phyloP scores from a whole-genome alignment of 1,140 invertebrate genomes.

The Meloidogyne floridensis region DNA sequence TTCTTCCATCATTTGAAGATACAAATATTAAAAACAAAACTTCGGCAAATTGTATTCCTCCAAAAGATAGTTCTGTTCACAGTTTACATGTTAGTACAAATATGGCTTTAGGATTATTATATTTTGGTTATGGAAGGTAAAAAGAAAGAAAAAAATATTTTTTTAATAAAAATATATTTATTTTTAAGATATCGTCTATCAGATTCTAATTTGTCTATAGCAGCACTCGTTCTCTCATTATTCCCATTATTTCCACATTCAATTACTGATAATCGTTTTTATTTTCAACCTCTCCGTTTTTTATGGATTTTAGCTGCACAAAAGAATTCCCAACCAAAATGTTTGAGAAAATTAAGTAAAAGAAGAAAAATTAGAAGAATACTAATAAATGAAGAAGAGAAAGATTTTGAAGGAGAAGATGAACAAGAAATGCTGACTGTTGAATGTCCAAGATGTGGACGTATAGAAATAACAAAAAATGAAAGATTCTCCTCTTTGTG shows the following conservation, averaged over 20 bases:
- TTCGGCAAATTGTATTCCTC: slow-evolving; percentile 6
- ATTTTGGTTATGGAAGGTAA: slow-evolving; percentile 51
- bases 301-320: slow-evolving; percentile 48
- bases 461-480: slow-evolving; percentile 14
- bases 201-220: slow-evolving; percentile 44
- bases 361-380: slow-evolving; percentile 8
- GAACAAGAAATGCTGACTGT: background rate
- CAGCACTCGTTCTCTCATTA: slow-evolving; percentile 42
- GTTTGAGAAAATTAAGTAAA: slow-evolving; percentile 3
- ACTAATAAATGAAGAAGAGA: background rate
- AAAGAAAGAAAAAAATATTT: background rate
- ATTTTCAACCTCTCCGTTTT: slow-evolving; percentile 52
- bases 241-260: slow-evolving; percentile 50
- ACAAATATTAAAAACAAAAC: background rate
- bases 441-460: slow-evolving; percentile 24
- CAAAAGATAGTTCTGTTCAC: slow-evolving; percentile 42
- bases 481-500: background rate
- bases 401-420: background rate
- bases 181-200: slow-evolving; percentile 37
- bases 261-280: slow-evolving; percentile 43
- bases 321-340: slow-evolving; percentile 5
- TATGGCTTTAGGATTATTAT: slow-evolving; percentile 50
- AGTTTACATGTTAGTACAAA: slow-evolving; percentile 41
- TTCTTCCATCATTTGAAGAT: background rate
- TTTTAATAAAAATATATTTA: background rate